Evolutionary conservation across 2,888 invertebrate species (phyloP).

Genomic region (Adelphocoris suturalis): DNA sequence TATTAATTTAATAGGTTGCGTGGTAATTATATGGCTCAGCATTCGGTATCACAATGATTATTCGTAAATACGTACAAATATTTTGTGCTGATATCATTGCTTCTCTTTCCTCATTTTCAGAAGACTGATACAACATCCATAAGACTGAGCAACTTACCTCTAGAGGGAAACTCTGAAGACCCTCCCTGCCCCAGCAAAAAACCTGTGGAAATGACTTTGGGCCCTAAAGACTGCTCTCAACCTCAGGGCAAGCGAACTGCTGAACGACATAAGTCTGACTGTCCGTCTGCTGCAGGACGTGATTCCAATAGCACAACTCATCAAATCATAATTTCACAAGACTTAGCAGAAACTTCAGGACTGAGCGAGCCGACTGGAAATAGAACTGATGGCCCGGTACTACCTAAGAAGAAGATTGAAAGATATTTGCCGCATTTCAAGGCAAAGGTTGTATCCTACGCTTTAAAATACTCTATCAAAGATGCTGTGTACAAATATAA

Average conservation of each 20-base stretch:
- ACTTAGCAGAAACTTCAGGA: constrained; percentile 60
- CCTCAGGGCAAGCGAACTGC: background rate
- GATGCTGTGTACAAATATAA: constrained; percentile 74
- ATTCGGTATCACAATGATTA: too few species aligned
- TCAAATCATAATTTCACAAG: constrained; percentile 51
- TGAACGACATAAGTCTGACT: background rate
- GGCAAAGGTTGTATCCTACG: constrained; percentile 74
- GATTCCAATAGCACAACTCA: constrained; percentile 34
- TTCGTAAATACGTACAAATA: too few species aligned
- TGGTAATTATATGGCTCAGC: too few species aligned
- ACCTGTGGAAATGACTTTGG: background rate
- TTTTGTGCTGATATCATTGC: background rate
- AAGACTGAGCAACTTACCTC: constrained; percentile 71
- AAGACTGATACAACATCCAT: constrained; percentile 59
- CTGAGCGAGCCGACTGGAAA: background rate
- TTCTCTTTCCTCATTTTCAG: constrained; percentile 10
- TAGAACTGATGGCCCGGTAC: background rate
- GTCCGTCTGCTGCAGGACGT: constrained; percentile 33
- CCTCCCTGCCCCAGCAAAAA: constrained; percentile 20
- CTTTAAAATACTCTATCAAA: constrained; percentile 74
- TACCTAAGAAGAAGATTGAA: constrained; percentile 73
- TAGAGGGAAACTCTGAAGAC: constrained; percentile 15
- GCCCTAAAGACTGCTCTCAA: background rate
- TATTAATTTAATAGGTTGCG: too few species aligned
- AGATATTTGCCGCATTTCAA: constrained; percentile 75